These are phyloP conservation scores for Rhineura floridana DNA, from an alignment of 2,113 vertebrate genomes.

Conservation along the genomic window DNA sequence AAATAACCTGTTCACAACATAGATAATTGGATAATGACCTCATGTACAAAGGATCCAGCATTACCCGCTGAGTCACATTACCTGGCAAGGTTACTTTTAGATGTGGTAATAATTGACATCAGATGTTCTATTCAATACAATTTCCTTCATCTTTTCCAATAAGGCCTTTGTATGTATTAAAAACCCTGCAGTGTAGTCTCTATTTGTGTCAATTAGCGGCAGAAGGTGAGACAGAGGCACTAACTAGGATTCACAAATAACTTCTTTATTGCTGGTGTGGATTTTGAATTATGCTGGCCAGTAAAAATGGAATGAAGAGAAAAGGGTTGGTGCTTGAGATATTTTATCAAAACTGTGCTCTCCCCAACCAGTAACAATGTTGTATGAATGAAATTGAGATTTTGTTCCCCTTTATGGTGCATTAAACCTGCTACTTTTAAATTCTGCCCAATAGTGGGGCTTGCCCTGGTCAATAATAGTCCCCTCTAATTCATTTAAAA, in stretches of 20 bases:
- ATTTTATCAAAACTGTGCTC: background rate
- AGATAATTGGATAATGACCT: conserved; percentile 27
- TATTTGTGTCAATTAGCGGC: background rate
- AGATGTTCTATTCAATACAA: conserved; percentile 13
- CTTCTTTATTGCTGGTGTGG: background rate
- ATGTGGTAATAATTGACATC: conserved; percentile 16
- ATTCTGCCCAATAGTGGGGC: background rate
- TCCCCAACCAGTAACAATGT: background rate
- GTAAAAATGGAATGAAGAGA: background rate
- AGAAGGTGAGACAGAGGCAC: background rate
- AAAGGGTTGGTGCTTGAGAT: background rate
- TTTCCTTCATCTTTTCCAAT: background rate
- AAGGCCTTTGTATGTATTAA: background rate
- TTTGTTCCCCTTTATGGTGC: background rate
- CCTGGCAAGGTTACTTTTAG: conserved; percentile 7
- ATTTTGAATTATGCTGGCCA: background rate
- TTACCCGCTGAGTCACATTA: conserved; percentile 31
- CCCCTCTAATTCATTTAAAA: background rate
- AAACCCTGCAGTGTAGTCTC: background rate
- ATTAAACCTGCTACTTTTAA: background rate
- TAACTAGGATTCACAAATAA: background rate
- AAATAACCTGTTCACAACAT: conserved; percentile 27
- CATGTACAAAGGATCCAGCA: conserved; percentile 13
- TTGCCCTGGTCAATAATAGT: background rate
- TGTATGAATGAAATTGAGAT: background rate